phyloP scores from a whole-genome alignment of 2,797 vertebrate genomes.

The Cuculus canorus region DNA sequence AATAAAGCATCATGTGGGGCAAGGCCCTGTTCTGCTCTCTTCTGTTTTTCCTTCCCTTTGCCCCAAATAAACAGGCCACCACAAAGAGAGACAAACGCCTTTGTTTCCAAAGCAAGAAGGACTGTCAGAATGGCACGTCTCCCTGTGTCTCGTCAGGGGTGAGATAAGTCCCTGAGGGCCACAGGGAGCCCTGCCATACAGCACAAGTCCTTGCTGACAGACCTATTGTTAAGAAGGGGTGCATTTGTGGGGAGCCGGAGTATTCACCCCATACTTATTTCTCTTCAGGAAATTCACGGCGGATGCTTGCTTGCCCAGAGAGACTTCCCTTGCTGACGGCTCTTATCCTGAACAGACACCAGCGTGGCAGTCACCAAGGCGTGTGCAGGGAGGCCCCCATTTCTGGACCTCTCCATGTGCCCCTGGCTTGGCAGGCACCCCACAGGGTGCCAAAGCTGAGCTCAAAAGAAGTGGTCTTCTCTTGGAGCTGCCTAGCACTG shows the following conservation, averaged over 20 bases:
- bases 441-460: not conserved
- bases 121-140: constrained; percentile 10
- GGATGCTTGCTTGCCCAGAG: not conserved
- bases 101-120: not conserved
- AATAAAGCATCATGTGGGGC: not conserved
- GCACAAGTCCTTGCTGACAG: constrained; percentile 30
- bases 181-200: not conserved
- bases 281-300: not conserved
- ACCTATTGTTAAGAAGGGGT: constrained; percentile 45
- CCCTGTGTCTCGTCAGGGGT: not conserved
- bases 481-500: not conserved
- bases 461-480: not conserved
- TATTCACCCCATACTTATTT: not conserved
- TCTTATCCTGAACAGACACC: not conserved
- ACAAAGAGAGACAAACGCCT: constrained; percentile 3
- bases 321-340: not conserved
- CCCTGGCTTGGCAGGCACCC: not conserved
- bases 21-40: not conserved
- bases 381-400: not conserved
- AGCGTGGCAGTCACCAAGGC: not conserved
- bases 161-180: not conserved
- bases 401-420: not conserved
- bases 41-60: not conserved
- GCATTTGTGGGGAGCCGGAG: not conserved
- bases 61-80: not conserved